Evolutionary conservation across 2,113 vertebrate genomes (phyloP).

Genomic region (Phalacrocorax aristotelis): DNA sequence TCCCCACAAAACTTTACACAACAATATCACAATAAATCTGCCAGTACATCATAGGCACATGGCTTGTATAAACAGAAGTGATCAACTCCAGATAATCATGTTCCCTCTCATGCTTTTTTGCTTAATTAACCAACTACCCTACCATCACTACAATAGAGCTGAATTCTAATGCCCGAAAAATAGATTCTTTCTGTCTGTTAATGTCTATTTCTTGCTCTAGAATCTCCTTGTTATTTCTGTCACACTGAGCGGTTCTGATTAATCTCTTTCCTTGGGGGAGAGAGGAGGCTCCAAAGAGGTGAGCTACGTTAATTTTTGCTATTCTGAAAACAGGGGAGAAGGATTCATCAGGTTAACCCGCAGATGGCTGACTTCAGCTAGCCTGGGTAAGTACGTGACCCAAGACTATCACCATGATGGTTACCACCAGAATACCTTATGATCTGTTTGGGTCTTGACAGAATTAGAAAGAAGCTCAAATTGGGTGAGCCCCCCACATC

Average conservation of each 20-base stretch:
- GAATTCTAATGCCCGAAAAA: slow-evolving; percentile 33
- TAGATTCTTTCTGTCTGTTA: slow-evolving; percentile 30
- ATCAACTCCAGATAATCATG: slow-evolving; percentile 43
- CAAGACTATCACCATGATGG: neutral
- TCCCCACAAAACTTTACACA: neutral
- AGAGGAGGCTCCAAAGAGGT: neutral
- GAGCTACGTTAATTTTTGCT: neutral
- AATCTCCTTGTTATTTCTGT: slow-evolving; percentile 48
- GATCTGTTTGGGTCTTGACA: neutral
- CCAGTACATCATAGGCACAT: neutral
- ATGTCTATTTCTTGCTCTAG: slow-evolving; percentile 8
- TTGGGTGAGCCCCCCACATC: neutral
- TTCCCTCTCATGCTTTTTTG: slow-evolving; percentile 41
- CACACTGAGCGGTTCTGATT: slow-evolving; percentile 28
- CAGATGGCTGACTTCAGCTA: neutral
- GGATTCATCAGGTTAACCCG: neutral
- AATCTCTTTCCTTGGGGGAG: neutral
- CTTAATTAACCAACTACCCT: slow-evolving; percentile 67
- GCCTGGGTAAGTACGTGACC: neutral
- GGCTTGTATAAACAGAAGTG: neutral
- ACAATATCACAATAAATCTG: neutral
- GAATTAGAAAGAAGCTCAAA: neutral
- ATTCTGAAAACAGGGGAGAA: neutral
- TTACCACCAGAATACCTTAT: neutral
- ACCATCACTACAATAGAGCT: slow-evolving; percentile 45